Evolutionary conservation across 2,797 vertebrate genomes (phyloP), one percentile per base, ranked within the genome.

Genomic region (Acomys russatus): DNA sequence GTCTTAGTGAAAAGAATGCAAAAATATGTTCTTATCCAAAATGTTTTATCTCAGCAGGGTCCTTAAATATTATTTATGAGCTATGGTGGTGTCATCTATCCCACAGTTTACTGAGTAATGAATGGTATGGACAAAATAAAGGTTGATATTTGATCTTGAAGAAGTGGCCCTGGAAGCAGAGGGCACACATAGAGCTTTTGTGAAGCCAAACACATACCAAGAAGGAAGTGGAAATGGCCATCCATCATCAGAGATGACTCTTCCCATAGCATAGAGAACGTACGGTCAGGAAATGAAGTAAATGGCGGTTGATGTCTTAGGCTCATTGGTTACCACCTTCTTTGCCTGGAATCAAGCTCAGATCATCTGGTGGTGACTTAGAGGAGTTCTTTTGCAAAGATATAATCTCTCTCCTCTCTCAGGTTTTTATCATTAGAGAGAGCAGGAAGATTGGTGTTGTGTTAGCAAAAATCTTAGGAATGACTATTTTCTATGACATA

Each of bases 11-110:
- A 95, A 56, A 93, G 76, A 98, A 96, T 95, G 94, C 51, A 98
- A 98, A 98, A 98, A 94, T 76, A 79, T 94, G 88, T 90, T 90
- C 92, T 66, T 97, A 86, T 95, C 93, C 93, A 94, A 98, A 98
- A 33, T 61, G 88, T 88, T 95, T 96, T 94, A 92, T 86, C 96
- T 73, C 92, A 85, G 92, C 54, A 88, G 95, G 93, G 94, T 64
- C 73, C 82, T 94, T 86, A 49, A 93, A 9, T 94, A 88, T 86
- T 92, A 95, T 85, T 70, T 86, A 22, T 28, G 95, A 28, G 8
- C 77, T 91, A 44, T 0, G 86, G 15, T 85, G 79, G 70, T 54
- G 64, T 92, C 71, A 33, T 80, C 33, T 49, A 51, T 51, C 89
- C 61, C 91, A 88, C 9, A 17, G 56, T 90, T 92, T 66, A n/a